These are phyloP conservation scores for Drosophila buzzatii DNA, from an alignment of 2,888 invertebrate genomes.

Conservation along the genomic window DNA sequence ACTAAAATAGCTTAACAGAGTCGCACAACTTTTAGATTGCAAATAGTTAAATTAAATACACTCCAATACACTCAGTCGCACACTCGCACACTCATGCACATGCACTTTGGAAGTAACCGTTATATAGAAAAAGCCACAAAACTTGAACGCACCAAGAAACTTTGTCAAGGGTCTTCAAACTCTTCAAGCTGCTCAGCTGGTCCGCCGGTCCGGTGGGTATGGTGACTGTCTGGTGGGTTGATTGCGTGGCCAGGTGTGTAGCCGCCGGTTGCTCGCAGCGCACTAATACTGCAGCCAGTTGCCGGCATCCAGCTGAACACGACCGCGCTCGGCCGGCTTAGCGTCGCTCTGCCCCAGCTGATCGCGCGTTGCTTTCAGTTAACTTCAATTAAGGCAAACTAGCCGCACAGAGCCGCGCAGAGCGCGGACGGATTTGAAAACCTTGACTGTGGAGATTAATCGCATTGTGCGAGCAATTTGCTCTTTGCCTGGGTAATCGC, in stretches of 20 bases:
- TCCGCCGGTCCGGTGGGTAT: constrained; percentile 2
- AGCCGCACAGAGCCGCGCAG: constrained; percentile 11
- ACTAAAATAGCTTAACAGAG: constrained; percentile 43
- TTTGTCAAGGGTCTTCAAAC: constrained; percentile 35
- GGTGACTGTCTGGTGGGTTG: constrained; percentile 9
- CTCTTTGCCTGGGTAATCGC: constrained; percentile 44
- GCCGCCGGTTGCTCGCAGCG: constrained; percentile 74
- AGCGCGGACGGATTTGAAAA: constrained; percentile 37
- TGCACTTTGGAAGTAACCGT: constrained; percentile 15
- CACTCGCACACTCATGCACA: constrained; percentile 8
- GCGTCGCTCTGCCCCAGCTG: constrained; percentile 34
- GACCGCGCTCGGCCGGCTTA: constrained; percentile 37
- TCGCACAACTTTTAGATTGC: constrained; percentile 25
- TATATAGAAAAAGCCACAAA: constrained; percentile 36
- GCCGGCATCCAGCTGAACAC: constrained; percentile 58
- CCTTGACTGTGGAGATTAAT: constrained; percentile 45
- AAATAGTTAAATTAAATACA: constrained; percentile 30
- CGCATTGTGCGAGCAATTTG: constrained; percentile 38
- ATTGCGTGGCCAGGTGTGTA: constrained; percentile 64
- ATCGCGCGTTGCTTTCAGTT: constrained; percentile 39
- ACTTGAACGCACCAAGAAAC: constrained; percentile 69
- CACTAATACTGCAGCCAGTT: constrained; percentile 61
- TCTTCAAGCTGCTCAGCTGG: constrained; percentile 23
- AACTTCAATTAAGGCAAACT: constrained; percentile 67
- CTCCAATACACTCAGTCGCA: neutral